Evolutionary conservation across 2,797 vertebrate genomes (phyloP).

Genomic region (Selene dorsalis): DNA sequence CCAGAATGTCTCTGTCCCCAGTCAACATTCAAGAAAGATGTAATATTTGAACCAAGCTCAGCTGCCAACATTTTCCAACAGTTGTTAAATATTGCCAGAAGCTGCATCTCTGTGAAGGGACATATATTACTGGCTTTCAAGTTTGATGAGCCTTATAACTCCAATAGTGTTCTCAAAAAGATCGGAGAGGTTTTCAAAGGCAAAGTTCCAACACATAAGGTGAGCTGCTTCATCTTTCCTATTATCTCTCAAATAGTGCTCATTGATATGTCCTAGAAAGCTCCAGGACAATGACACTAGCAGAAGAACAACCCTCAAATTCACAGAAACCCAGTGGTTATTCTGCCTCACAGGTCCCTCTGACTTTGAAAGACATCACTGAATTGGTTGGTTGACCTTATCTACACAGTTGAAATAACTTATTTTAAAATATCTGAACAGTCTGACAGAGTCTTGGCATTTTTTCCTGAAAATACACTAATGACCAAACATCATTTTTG

Average conservation of each 20-base stretch:
- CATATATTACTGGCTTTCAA: neutral
- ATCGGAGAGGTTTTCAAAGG: neutral
- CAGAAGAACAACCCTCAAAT: neutral
- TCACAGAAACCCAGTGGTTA: slow-evolving; percentile 4
- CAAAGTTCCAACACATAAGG: neutral
- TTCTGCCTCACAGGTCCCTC: slow-evolving; percentile 48
- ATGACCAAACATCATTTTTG: too few species aligned
- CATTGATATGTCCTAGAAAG: neutral
- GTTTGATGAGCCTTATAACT: neutral
- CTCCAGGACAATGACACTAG: neutral
- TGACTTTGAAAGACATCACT: slow-evolving; percentile 56
- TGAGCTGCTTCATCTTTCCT: neutral
- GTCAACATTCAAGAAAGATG: neutral
- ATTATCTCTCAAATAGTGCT: neutral
- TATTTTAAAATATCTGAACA: too few species aligned
- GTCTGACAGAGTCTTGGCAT: too few species aligned
- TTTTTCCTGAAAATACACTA: too few species aligned
- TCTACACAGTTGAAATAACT: too few species aligned
- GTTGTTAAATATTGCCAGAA: neutral
- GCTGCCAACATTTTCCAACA: neutral
- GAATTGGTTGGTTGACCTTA: slow-evolving; percentile 33
- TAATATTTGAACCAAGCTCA: neutral
- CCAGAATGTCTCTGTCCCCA: too few species aligned
- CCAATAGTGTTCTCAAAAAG: neutral
- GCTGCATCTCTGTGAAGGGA: neutral